A percentile compares a stretch with the other conserved stretches of the same genome.
phyloP scores from a whole-genome alignment of 1,140 invertebrate genomes.

The Papilio aristodemus region DNA sequence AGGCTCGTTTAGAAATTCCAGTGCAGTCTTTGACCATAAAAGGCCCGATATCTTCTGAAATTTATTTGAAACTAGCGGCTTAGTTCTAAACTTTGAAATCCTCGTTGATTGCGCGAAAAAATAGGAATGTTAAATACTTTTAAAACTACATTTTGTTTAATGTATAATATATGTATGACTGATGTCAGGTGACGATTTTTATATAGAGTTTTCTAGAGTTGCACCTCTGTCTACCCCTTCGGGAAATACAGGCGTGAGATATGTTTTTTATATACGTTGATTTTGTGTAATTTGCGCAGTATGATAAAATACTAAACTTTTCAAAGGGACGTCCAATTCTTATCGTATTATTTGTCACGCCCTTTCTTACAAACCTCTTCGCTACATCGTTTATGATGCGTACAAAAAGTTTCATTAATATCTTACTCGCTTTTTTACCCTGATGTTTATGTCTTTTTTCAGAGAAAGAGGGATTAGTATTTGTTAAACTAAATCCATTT shows the following conservation, averaged over 20 bases:
- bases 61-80: not conserved
- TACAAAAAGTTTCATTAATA: not conserved
- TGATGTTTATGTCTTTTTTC: not conserved
- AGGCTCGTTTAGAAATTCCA: constrained; percentile 11
- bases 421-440: not conserved
- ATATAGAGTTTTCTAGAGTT: too few species aligned
- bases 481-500: not conserved
- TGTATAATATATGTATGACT: too few species aligned
- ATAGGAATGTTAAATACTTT: too few species aligned
- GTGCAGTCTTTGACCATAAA: not conserved
- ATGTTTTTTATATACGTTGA: too few species aligned
- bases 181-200: too few species aligned
- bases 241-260: too few species aligned
- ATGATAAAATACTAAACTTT: not conserved
- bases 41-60: not conserved
- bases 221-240: too few species aligned
- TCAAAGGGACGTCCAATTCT: not conserved
- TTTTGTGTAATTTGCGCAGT: not conserved
- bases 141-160: too few species aligned
- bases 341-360: not conserved
- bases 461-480: not conserved
- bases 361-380: not conserved
- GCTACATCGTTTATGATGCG: not conserved
- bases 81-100: too few species aligned
- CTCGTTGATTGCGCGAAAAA: too few species aligned